Evolutionary conservation across 2,113 vertebrate genomes (phyloP), one percentile per base, ranked within the genome.

Genomic region (Ageneiosus marmoratus): DNA sequence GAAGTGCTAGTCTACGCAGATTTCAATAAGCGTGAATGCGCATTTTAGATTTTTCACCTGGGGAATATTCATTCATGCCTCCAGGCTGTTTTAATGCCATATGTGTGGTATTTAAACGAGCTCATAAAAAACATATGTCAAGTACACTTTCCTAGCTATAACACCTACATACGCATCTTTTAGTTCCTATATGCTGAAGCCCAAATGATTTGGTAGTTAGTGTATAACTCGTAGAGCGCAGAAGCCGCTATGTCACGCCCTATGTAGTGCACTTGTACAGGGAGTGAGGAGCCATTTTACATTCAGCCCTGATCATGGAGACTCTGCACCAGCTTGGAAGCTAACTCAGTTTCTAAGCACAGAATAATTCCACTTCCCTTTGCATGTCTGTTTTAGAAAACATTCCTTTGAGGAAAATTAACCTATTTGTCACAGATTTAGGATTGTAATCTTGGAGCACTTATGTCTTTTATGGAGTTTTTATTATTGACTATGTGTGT

Each of bases 221-320:
- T 46, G 77, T 46, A 41, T 55, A 78, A 12, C 18, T 0, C 2
- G 0, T 27, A 20, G n/a, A 2, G 37, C 77, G 6, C 24, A 20
- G 15, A 29, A 62, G 37, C 15, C 3, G 8, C 4, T 78, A 11
- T 11, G 46, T 79, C 37, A 15, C 41, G 29, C 56, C 37, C 58
- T 48, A 20, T 6, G 44, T 12, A 79, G 77, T 65, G 60, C 58
- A 65, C 77, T 34, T 80, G 46, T 8, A 24, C 48, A 69, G 60
- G 44, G 62, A 67, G 29, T 1, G 13, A 3, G 46, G 5, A 7
- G 18, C 12, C n/a, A 51, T 50, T 80, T 80, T 51, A 37, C 7
- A 79, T 34, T 24, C 78, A 34, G 29, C 32, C 62, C 29, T 15
- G 62, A 80, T 67, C 1, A 48, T 24, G 46, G 20, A 32, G 9